These are phyloP conservation scores for Rhagologus leucostigma DNA, from an alignment of 2,113 vertebrate species.

Conservation along the genomic window DNA sequence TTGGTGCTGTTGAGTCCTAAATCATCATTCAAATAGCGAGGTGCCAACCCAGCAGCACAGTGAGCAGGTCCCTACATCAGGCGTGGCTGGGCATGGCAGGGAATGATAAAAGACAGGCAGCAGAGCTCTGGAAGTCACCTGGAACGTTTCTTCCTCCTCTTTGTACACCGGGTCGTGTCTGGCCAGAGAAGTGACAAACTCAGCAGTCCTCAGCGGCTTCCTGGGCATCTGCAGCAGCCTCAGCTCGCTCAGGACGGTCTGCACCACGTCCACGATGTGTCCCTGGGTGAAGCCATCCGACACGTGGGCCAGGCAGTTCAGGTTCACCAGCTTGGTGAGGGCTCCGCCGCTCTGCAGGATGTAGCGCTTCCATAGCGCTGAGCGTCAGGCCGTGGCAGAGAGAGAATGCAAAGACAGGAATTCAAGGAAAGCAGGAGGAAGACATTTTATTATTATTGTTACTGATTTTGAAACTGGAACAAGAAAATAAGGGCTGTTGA, in stretches of 20 bases:
- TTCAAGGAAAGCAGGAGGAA: not conserved
- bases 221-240: slow-evolving; percentile 65
- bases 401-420: not conserved
- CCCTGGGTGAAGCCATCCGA: slow-evolving; percentile 84
- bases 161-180: slow-evolving; percentile 76
- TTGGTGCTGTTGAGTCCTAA: not conserved
- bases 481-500: not conserved
- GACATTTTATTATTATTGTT: not conserved
- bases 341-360: slow-evolving; percentile 60
- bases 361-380: slow-evolving; percentile 80
- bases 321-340: slow-evolving; percentile 57
- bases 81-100: not conserved
- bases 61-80: not conserved
- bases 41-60: not conserved
- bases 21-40: not conserved
- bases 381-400: not conserved
- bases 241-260: slow-evolving; percentile 66
- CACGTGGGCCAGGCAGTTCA: slow-evolving; percentile 78
- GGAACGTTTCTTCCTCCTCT: slow-evolving; percentile 80
- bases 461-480: not conserved
- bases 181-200: slow-evolving; percentile 74
- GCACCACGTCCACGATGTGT: slow-evolving; percentile 58
- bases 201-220: slow-evolving; percentile 67
- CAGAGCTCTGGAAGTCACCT: slow-evolving; percentile 63
- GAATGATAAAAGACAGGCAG: not conserved